These are phyloP conservation scores for Trichoplusia ni DNA, from an alignment of 1,140 invertebrate species.

Conservation along the genomic window DNA sequence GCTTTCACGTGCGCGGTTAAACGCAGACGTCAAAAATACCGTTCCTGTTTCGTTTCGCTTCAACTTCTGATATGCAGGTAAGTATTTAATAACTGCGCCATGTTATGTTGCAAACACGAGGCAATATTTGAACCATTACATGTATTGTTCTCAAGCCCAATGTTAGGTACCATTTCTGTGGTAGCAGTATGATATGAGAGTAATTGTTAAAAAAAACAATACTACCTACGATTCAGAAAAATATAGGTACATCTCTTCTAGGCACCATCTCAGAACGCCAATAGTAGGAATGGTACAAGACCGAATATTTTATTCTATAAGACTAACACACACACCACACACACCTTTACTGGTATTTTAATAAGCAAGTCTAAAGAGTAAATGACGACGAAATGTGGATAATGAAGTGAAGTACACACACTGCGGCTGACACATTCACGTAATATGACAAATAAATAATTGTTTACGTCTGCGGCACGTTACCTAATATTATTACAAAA, in stretches of 20 bases:
- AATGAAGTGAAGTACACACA: too few species aligned
- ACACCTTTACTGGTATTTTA: not conserved
- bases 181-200: not conserved
- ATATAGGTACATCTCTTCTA: not conserved
- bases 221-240: not conserved
- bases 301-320: too few species aligned
- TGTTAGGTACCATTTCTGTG: not conserved
- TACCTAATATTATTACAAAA: too few species aligned
- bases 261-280: too few species aligned
- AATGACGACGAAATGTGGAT: too few species aligned
- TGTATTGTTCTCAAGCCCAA: too few species aligned
- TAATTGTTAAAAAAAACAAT: not conserved
- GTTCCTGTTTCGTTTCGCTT: not conserved
- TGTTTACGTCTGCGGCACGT: not conserved
- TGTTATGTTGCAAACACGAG: not conserved
- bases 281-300: too few species aligned
- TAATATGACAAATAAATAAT: slow-evolving; percentile 8
- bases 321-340: too few species aligned
- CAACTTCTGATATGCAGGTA: not conserved
- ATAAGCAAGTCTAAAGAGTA: not conserved
- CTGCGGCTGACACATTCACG: not conserved
- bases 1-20: not conserved
- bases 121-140: not conserved
- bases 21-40: slow-evolving; percentile 7
- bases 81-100: too few species aligned